phyloP scores from a whole-genome alignment of 2,888 invertebrate genomes.

The Bhutanitis thaidina region DNA sequence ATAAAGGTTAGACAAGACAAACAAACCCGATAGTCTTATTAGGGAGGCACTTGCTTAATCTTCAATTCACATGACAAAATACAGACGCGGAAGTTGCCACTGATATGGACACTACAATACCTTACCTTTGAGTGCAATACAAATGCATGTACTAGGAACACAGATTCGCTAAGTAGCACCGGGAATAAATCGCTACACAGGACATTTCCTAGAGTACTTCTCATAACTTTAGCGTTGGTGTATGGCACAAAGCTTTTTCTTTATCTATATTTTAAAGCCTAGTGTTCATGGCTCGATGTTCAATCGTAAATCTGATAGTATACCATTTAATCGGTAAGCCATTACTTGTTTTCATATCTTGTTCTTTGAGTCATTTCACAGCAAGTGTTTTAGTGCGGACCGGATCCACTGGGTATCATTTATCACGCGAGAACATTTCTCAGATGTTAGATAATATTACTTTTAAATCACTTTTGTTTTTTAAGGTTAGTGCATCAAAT shows the following conservation, averaged over 20 bases:
- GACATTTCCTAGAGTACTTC: conserved; percentile 8
- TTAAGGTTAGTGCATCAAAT: neutral
- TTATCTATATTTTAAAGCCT: conserved; percentile 16
- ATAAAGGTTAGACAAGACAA: conserved; percentile 7
- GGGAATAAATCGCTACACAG: conserved; percentile 6
- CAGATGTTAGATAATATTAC: neutral
- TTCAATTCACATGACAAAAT: conserved; percentile 18
- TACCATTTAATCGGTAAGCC: conserved; percentile 21
- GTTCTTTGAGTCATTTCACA: conserved; percentile 18
- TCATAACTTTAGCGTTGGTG: neutral
- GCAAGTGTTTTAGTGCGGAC: neutral
- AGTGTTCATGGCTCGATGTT: conserved; percentile 7
- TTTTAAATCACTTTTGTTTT: neutral
- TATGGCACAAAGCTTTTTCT: conserved; percentile 1
- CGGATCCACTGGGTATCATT: neutral
- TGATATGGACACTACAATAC: conserved; percentile 16
- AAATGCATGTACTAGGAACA: conserved; percentile 2
- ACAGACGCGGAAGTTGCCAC: conserved; percentile 9
- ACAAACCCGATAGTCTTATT: conserved; percentile 11
- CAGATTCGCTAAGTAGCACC: neutral
- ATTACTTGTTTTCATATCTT: conserved; percentile 18
- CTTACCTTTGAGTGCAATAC: conserved; percentile 9
- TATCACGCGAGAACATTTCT: conserved; percentile 3
- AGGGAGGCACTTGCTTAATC: conserved; percentile 9
- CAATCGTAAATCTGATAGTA: conserved; percentile 27